Evolutionary conservation across 2,797 vertebrate species (phyloP).

Genomic region (Sebastes minor): DNA sequence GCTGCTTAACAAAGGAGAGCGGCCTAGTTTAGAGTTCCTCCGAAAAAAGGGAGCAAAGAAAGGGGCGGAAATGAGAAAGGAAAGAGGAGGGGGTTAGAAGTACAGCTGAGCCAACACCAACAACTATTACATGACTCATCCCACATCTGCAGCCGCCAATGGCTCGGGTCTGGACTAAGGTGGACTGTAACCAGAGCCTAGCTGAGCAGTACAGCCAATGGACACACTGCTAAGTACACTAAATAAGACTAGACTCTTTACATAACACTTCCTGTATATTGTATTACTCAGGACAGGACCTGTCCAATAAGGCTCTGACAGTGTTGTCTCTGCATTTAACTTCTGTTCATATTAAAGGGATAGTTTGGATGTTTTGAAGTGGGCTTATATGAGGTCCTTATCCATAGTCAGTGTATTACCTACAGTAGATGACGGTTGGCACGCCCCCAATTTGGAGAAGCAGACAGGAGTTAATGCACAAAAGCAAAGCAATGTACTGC

Average conservation of each 20-base stretch:
- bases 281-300: neutral
- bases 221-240: constrained; percentile 2
- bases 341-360: neutral
- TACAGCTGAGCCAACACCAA: constrained; percentile 68
- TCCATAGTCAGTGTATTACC: too few relatives aligned
- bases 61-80: constrained; percentile 45
- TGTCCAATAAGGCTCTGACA: neutral
- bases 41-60: constrained; percentile 15
- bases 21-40: constrained; percentile 12
- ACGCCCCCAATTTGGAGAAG: too few relatives aligned
- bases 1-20: constrained; percentile 39
- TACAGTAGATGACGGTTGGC: too few relatives aligned
- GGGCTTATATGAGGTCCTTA: too few relatives aligned
- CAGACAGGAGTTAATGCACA: too few relatives aligned
- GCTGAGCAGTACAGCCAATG: constrained; percentile 10
- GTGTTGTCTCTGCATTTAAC: neutral
- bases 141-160: constrained; percentile 65
- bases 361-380: too few relatives aligned
- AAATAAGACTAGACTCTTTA: constrained; percentile 8
- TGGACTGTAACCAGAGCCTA: constrained; percentile 42
- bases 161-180: constrained; percentile 35
- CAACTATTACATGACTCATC: constrained; percentile 79
- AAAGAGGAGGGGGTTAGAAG: constrained; percentile 27
- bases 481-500: too few relatives aligned
- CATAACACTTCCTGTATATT: neutral